Base-by-base conservation (phyloP, 2,888 invertebrate genomes). In the Catocala fraxini region DNA sequence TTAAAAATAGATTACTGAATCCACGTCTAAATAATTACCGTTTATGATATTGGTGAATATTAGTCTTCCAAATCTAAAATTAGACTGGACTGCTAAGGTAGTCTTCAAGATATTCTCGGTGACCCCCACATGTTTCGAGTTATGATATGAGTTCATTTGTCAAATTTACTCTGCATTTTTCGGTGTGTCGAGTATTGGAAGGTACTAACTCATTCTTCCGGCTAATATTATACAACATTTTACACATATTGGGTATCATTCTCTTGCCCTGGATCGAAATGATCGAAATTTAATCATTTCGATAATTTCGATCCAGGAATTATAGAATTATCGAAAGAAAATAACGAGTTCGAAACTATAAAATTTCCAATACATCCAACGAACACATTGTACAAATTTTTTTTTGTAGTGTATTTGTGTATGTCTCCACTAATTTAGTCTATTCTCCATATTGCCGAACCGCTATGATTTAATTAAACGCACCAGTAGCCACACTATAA, bases 41-140 rank as follows among this genome's bases (percentile, higher is more conserved):
- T 71, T 65, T 45, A 68, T 58, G 55, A 62, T 59, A 68, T 67
- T 66, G 72, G 65, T 65, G 63, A 67, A 75, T 67, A 67, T 68
- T 78, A 73, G 81, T 82, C 82, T 83, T 83, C 82, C 80, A 81
- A 71, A 78, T 59, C 62, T 55, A 35, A 69, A 64, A 48, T 49
- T 67, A 71, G 68, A 63, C 60, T 62, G 65, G 56, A 68, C 54
- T 65, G 59, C 68, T 59, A 49, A 12, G 43, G 15, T 42, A 51
- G 15, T 41, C 42, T 57, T 34, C 43, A 52, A 54, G 43, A 11
- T 15, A 39, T 39, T 46, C 43, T 56, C 42, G 25, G 12, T 61
- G 43, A 61, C n/a, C 45, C 12, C 35, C 51, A 15, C 10, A 34
- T 34, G 33, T 46, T 41, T 51, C 12, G 4, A 25, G 4, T 35